Evolutionary conservation across 2,888 invertebrate species (phyloP), one percentile per base, ranked within the genome.

Genomic region (Hemistola chrysoprasaria): DNA sequence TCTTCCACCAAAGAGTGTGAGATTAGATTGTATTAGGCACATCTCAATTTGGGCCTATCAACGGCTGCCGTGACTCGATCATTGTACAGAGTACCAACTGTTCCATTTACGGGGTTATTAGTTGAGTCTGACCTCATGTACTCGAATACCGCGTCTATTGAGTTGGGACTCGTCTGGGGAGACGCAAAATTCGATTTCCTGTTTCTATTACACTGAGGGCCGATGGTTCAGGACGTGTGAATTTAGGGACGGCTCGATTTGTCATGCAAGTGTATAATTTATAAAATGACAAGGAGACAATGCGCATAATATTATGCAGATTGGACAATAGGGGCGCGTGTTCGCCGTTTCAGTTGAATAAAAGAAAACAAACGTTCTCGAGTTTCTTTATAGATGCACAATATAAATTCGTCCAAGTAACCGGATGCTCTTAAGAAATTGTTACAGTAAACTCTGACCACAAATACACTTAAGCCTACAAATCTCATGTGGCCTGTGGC

Each of bases 31-130:
- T 68, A 66, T 66, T 69, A 68, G 59, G 54, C 50, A 59, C 67
- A 71, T 62, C 62, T 70, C 77, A 76, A 78, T 81, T 82, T 75
- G 59, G 58, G 37, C 36, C 61, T 58, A 60, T 58, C 65, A 63
- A 62, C 56, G 58, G 50, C 58, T 56, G 61, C 56, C 53, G 60
- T 63, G 66, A 61, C 61, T 59, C 64, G 59, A 64, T 71, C 71
- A 71, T 65, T 54, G 63, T 57, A 50, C 60, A 49, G 58, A 65
- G 56, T 64, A 67, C 62, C 61, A 67, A 58, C 63, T 78, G 78
- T 61, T 71, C 78, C 65, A 78, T 79, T 77, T 76, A 72, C 71
- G 56, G 63, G 56, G 64, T 69, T 67, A 69, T 71, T 74, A 76
- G 76, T 78, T 69, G 66, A 64, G 59, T 60, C 61, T 70, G 71